Percentiles rank a stretch among this genome's conserved stretches.
phyloP scores from a whole-genome alignment of 2,888 invertebrate species.

The Ommatoiulus sabulosus region DNA sequence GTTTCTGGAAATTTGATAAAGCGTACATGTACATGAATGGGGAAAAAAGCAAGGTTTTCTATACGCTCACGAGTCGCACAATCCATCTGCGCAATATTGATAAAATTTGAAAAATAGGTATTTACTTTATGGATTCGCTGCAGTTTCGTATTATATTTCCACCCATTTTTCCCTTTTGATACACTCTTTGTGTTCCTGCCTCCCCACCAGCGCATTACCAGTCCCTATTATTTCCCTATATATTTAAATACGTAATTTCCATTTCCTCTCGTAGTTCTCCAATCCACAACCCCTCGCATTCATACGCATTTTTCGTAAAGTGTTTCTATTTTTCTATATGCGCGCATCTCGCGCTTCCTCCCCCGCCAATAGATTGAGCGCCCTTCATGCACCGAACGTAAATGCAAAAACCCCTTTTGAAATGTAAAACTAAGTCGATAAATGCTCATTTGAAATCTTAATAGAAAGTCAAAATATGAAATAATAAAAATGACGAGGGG shows the following conservation, averaged over 20 bases:
- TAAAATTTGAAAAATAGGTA: constrained; percentile 65
- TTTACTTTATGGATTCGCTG: constrained; percentile 62
- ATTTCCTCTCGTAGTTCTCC: not conserved
- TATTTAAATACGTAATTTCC: constrained; percentile 27
- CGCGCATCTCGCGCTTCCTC: no score
- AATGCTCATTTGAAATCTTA: constrained; percentile 34
- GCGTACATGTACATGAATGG: not conserved
- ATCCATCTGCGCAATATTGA: constrained; percentile 65
- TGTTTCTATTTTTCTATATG: not conserved
- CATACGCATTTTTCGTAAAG: not conserved
- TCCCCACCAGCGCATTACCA: constrained; percentile 63
- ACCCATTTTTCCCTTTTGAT: constrained; percentile 14
- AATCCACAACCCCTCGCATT: not conserved
- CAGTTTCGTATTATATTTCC: not conserved
- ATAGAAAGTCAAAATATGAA: constrained; percentile 27
- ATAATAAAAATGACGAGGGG: not conserved
- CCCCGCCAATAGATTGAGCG: constrained; percentile 13
- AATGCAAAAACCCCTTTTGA: constrained; percentile 16
- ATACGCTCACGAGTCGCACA: constrained; percentile 60
- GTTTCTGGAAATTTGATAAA: not conserved
- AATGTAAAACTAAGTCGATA: constrained; percentile 20
- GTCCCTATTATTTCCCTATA: constrained; percentile 62
- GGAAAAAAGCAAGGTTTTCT: not conserved
- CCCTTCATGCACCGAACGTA: not conserved
- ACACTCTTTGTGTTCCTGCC: not conserved